Conservation (phyloP, 2,797 vertebrate genomes). For the Psittacula derbiana region DNA sequence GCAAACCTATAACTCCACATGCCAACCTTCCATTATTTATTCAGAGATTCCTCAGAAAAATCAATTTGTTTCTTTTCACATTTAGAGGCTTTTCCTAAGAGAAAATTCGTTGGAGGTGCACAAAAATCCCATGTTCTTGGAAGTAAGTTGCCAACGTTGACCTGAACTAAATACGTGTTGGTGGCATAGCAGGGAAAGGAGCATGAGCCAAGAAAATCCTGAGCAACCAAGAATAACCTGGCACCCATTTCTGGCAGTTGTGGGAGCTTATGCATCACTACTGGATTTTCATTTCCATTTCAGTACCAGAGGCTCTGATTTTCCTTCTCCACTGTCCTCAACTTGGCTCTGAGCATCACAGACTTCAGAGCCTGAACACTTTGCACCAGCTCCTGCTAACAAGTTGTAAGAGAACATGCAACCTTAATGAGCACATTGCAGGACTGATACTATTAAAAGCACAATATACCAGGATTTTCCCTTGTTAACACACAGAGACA, state of each 20-base stretch:
- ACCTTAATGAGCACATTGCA: accelerated
- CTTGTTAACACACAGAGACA: neutral
- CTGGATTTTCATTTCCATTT: neutral
- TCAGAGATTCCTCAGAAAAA: neutral
- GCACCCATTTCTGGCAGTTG: neutral
- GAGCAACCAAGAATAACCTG: neutral
- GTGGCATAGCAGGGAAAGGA: neutral
- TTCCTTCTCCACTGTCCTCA: neutral
- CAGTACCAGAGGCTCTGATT: neutral
- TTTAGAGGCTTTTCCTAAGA: neutral
- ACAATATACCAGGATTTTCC: neutral
- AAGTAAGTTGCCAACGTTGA: neutral
- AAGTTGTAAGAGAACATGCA: neutral
- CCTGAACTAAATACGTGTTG: accelerated
- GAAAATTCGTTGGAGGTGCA: neutral
- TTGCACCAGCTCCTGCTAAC: neutral
- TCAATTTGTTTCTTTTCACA: neutral
- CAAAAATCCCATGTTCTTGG: neutral
- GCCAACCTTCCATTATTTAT: neutral
- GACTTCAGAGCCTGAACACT: neutral
- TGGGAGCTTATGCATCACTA: neutral
- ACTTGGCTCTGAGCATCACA: neutral
- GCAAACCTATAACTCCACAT: neutral
- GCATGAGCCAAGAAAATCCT: neutral
- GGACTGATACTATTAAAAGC: neutral